phyloP scores from a whole-genome alignment of 2,113 vertebrate genomes.

The Nyctibius bracteatus region DNA sequence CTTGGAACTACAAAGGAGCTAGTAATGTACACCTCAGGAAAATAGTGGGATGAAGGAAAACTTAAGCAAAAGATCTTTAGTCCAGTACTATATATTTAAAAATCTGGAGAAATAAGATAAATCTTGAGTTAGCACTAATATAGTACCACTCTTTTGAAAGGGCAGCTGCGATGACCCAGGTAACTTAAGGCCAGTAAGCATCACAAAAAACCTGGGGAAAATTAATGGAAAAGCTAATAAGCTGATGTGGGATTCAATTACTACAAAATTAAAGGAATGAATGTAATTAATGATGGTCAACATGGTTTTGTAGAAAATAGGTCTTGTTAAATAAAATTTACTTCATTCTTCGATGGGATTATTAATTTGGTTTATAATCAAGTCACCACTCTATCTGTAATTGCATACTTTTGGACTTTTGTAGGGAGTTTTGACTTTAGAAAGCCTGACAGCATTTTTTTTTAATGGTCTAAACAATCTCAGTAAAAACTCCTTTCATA shows the following conservation, averaged over 20 bases:
- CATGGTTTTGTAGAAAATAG: conserved; percentile 28
- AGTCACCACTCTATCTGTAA: background rate
- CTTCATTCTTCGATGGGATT: conserved; percentile 21
- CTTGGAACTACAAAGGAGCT: background rate
- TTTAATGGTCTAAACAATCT: background rate
- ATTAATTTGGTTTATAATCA: conserved; percentile 24
- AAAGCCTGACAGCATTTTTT: background rate
- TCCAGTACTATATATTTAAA: background rate
- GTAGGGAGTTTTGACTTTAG: background rate
- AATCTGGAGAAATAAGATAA: background rate
- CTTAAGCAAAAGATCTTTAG: background rate
- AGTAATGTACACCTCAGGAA: background rate
- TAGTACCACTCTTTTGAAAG: background rate
- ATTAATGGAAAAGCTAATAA: conserved; percentile 44
- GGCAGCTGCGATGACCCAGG: background rate
- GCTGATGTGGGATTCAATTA: conserved; percentile 30
- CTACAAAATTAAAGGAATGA: conserved; percentile 39
- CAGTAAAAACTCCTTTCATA: background rate
- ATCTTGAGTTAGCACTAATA: background rate
- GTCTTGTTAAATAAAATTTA: conserved; percentile 43
- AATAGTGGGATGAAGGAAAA: background rate
- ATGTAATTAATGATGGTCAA: conserved; percentile 50
- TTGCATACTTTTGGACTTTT: background rate
- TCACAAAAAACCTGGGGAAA: background rate
- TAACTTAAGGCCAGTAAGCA: background rate